A percentile compares a stretch with the other conserved stretches of the same genome.
Conservation (phyloP, 2,113 vertebrate genomes). For the Sceloporus tristichus region DNA sequence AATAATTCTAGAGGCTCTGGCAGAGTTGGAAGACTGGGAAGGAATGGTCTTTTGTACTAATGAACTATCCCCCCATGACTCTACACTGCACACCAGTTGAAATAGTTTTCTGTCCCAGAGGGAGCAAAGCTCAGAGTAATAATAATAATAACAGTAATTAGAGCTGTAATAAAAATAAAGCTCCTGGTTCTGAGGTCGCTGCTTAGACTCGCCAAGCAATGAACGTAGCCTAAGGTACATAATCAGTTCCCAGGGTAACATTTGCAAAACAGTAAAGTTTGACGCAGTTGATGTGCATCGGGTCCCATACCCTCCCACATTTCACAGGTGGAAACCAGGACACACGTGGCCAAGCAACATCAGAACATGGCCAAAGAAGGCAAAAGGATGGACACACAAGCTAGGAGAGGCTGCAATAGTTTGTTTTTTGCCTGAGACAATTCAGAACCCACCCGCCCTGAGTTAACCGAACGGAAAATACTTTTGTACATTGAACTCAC, state of each 20-base stretch:
- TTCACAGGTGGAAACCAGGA: no score
- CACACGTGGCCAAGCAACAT: no score
- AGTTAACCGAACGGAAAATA: no score
- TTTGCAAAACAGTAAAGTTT: background rate
- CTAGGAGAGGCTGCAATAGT: background rate
- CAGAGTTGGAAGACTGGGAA: background rate
- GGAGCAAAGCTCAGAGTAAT: background rate
- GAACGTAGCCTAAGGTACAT: background rate
- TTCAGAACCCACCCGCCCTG: no score
- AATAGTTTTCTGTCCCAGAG: background rate
- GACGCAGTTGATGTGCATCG: background rate
- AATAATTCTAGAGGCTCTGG: background rate
- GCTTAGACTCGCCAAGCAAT: background rate
- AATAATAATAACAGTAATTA: conserved; percentile 20
- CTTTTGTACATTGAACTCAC: no score
- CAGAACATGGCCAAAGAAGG: no score
- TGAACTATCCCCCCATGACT: background rate
- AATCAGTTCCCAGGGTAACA: background rate
- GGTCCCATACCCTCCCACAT: no score
- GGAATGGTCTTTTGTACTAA: background rate
- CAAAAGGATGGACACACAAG: background rate
- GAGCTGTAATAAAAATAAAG: background rate
- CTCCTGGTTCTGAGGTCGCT: background rate
- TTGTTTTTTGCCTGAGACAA: no score
- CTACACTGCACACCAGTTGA: background rate